These are phyloP conservation scores for Hystrix brachyura DNA, from an alignment of 2,113 vertebrate genomes.

Conservation along the genomic window DNA sequence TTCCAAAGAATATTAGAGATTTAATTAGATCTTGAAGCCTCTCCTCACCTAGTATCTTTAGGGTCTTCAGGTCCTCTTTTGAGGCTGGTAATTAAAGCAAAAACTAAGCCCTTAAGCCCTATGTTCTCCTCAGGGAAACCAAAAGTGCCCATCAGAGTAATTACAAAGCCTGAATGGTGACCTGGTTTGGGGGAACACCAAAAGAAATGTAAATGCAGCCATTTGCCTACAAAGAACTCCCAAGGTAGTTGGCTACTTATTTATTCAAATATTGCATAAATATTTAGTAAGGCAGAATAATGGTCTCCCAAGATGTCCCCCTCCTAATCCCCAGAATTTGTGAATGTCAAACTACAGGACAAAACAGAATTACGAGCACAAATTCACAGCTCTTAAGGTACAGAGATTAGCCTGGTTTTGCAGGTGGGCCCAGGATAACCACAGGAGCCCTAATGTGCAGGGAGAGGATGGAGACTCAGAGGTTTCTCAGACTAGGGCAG, in stretches of 20 bases:
- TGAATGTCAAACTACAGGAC: neutral
- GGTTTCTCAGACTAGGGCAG: neutral
- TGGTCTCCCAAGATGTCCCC: neutral
- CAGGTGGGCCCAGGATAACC: neutral
- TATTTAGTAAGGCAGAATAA: conserved; percentile 50
- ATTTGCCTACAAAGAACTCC: conserved; percentile 23
- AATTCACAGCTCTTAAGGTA: neutral
- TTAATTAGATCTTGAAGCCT: conserved; percentile 77
- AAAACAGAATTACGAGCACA: neutral
- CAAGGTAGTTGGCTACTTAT: neutral
- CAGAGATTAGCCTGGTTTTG: neutral
- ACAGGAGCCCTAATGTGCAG: neutral
- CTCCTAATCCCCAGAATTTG: neutral
- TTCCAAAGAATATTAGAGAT: conserved; percentile 70
- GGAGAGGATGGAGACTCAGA: too few relatives aligned
- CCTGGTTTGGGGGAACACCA: neutral
- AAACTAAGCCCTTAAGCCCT: neutral
- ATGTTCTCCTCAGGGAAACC: neutral
- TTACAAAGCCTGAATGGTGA: neutral
- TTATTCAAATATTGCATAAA: neutral
- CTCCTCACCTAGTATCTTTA: conserved; percentile 3
- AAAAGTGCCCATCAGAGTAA: neutral
- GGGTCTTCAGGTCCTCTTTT: conserved; percentile 7
- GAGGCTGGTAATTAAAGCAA: conserved; percentile 65
- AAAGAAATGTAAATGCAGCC: conserved; percentile 11